Percentiles rank a stretch among this genome's conserved stretches.
These are phyloP conservation scores for Acromyrmex echinatior DNA, from an alignment of 1,140 invertebrate species.

Conservation along the genomic window DNA sequence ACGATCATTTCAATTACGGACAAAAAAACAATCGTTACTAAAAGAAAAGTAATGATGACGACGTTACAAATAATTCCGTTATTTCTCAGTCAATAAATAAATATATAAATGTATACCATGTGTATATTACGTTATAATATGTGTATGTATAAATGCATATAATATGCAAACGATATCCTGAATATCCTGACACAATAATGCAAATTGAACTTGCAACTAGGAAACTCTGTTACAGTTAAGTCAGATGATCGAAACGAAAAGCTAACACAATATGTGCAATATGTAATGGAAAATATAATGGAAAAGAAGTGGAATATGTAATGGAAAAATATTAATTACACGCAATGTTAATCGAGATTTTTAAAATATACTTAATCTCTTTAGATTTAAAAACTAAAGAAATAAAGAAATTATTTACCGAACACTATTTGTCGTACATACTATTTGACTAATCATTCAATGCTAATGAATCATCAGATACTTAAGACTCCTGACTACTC, in stretches of 20 bases:
- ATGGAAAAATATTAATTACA: neutral
- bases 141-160: too few species aligned
- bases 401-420: neutral
- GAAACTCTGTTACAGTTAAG: neutral
- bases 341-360: neutral
- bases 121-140: too few species aligned
- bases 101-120: too few species aligned
- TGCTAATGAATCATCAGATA: neutral
- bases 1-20: too few species aligned
- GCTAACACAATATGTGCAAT: neutral
- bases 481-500: neutral
- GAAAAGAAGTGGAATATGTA: too few species aligned
- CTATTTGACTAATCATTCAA: conserved; percentile 8
- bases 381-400: neutral
- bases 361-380: neutral
- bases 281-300: neutral
- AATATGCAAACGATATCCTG: too few species aligned
- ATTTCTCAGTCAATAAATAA: too few species aligned
- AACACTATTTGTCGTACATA: neutral
- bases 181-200: neutral
- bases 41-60: too few species aligned
- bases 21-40: too few species aligned
- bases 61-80: too few species aligned
- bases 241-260: neutral
- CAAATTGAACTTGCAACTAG: neutral